Evolutionary conservation across 2,888 invertebrate genomes (phyloP), one percentile per base, ranked within the genome.

Genomic region (Philereme transversata): DNA sequence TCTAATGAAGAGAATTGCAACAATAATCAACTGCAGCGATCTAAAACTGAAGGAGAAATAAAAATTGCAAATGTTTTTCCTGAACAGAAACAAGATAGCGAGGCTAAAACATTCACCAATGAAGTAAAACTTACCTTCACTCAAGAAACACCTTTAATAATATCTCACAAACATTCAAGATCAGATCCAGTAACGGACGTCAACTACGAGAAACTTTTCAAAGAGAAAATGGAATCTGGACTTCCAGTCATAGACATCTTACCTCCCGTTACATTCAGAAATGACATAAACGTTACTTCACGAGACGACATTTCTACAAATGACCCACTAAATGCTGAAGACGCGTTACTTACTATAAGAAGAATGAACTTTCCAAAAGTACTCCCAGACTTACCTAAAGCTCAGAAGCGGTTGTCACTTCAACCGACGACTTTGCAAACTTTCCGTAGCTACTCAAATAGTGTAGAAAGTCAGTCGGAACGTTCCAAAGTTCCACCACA

Each of bases 321-420:
- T 9, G 73, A 80, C 44, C 85, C 90, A 4, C 79, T 95, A 46
- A 94, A 94, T 5, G 93, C 95, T 0, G 96, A 95, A 74, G 96
- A 97, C 79, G 95, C 96, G 0, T 79, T 97, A 54, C 88, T 94
- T 64, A 95, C 95, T 40, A 96, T 97, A 47, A 95, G 96, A 81
- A 93, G 95, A 60, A 91, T 96, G 70, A 97, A 97, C 79, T 97
- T 95, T 77, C 97, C 97, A 0, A 97, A 97, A 92, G 97, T 97
- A 1, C 81, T 97, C 40, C 97, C 97, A n/a, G 97, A 97, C 82
- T 94, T 96, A 71, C 94, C 95, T 2, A 90, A 85, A 71, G 73
- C 84, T 43, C 92, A 93, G 75, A 95, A 95, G 74, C 86, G 95
- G n/a, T 85, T 95, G 57, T 95, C 95, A 1, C 86, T 96, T 79